A percentile compares a stretch with the other conserved stretches of the same genome.
Evolutionary conservation across 2,797 vertebrate species (phyloP).

Genomic region (Rhynchonycteris naso): DNA sequence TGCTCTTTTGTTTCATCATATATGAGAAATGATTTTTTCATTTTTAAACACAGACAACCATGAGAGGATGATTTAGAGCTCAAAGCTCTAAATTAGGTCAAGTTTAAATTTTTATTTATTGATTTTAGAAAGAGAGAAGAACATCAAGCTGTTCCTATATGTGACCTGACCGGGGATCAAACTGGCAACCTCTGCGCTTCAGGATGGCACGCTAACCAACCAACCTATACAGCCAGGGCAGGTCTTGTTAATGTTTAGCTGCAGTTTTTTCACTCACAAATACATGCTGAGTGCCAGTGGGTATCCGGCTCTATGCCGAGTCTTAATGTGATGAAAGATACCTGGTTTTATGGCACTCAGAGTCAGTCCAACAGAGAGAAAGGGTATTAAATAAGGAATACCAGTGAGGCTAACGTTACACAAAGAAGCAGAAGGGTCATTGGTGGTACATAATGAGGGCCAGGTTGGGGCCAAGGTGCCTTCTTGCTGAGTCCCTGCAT

Average conservation of each 20-base stretch:
- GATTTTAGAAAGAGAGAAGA: too few species aligned
- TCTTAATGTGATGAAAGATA: background rate
- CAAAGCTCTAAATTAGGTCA: background rate
- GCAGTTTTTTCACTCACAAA: background rate
- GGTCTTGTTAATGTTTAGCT: too few species aligned
- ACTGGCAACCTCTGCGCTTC: too few species aligned
- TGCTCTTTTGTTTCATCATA: background rate
- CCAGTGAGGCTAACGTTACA: background rate
- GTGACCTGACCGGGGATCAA: too few species aligned
- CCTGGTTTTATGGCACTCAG: background rate
- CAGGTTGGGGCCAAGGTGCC: background rate
- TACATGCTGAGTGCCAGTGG: fast-evolving
- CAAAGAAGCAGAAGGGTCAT: background rate
- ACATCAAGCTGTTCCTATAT: too few species aligned
- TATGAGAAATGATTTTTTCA: background rate
- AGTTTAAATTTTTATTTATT: background rate
- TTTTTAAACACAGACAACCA: slow-evolving; percentile 19
- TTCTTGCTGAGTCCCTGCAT: background rate
- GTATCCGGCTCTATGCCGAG: background rate
- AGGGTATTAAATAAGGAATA: background rate
- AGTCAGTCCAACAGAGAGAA: background rate
- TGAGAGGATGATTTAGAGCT: background rate
- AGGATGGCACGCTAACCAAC: too few species aligned
- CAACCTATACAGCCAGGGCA: too few species aligned
- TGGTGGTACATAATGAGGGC: background rate